These are phyloP conservation scores for Tamias sibiricus DNA, from an alignment of 2,113 vertebrate species.

Conservation along the genomic window DNA sequence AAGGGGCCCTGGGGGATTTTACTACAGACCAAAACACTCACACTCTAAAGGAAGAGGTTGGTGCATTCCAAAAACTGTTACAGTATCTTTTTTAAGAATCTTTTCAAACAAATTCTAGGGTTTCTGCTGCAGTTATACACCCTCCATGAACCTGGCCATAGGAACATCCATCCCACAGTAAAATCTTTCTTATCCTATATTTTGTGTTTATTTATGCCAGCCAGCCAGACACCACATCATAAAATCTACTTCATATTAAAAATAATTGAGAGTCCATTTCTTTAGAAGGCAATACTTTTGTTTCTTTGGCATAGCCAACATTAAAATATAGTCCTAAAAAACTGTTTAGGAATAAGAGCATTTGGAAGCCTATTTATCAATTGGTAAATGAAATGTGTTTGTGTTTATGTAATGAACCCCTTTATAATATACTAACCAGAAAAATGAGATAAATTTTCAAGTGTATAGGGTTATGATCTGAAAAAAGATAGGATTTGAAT, in stretches of 20 bases:
- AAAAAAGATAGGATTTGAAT: background rate
- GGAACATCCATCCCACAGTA: accelerated
- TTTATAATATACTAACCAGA: background rate
- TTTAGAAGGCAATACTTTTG: background rate
- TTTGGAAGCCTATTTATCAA: background rate
- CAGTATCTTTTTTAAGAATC: background rate
- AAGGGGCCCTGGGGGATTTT: background rate
- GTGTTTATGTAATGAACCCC: accelerated
- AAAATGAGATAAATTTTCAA: background rate
- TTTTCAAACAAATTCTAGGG: background rate
- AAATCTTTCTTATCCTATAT: background rate
- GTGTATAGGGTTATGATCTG: background rate
- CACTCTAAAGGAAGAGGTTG: background rate
- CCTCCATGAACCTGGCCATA: background rate
- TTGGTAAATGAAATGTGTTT: background rate
- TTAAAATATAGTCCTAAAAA: background rate
- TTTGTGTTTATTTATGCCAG: background rate
- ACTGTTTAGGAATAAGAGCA: background rate
- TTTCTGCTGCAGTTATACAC: background rate
- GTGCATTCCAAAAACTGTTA: background rate
- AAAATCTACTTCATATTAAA: background rate
- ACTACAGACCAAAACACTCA: background rate
- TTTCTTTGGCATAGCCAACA: background rate
- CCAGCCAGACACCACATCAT: background rate
- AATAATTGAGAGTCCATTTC: background rate